Evolutionary conservation across 2,797 vertebrate genomes (phyloP).

Genomic region (Leptoclinus maculatus): DNA sequence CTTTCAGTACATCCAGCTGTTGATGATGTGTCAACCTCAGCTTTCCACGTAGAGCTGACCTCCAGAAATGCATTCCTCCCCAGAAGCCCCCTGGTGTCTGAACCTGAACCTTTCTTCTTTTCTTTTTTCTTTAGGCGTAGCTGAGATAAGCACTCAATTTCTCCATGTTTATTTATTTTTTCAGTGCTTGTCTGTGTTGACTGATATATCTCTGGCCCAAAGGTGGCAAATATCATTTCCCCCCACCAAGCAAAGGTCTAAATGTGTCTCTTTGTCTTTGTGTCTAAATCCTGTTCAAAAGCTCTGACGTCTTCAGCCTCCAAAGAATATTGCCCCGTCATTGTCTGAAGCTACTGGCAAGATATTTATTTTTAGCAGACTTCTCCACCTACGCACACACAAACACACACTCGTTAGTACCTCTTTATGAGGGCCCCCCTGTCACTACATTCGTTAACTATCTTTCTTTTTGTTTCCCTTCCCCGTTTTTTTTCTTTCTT

Average conservation of each 20-base stretch:
- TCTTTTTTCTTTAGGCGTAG: background rate
- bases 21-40: conserved; percentile 55
- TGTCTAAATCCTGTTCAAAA: conserved; percentile 65
- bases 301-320: conserved; percentile 68
- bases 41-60: conserved; percentile 15
- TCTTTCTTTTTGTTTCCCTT: too few species aligned
- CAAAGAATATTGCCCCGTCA: conserved; percentile 76
- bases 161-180: conserved; percentile 1
- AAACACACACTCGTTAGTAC: conserved; percentile 1
- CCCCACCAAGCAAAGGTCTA: conserved; percentile 61
- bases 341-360: conserved; percentile 70
- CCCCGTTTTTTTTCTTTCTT: too few species aligned
- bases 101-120: background rate
- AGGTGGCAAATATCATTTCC: conserved; percentile 63
- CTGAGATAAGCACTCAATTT: background rate
- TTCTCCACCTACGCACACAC: conserved; percentile 4
- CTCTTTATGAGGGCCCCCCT: background rate
- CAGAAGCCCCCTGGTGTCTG: conserved; percentile 9
- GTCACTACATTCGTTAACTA: background rate
- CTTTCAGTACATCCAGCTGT: conserved; percentile 27
- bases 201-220: conserved; percentile 50
- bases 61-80: conserved; percentile 10
- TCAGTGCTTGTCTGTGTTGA: conserved; percentile 26
- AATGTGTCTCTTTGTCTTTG: conserved; percentile 73
- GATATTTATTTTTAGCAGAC: conserved; percentile 71